Base-by-base conservation (phyloP, 1,140 invertebrate species). In the Trialeurodes vaporariorum region DNA sequence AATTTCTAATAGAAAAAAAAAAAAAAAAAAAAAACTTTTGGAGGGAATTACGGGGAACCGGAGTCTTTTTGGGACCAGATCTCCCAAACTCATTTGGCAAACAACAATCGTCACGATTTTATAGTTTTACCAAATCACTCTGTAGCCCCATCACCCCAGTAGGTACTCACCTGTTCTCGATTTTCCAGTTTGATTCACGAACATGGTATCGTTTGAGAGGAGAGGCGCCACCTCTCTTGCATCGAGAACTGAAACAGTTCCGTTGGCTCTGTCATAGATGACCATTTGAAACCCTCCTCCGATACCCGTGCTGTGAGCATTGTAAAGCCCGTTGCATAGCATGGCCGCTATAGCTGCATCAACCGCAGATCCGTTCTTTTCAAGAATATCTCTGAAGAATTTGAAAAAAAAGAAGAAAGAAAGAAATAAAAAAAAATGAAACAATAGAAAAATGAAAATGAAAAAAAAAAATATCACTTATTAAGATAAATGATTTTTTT, bases 241-340 rank as follows among this genome's bases (percentile, higher is more conserved):
- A 75, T 89, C 83, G 5, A 92, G 74, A 12, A 76, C 81, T 58
- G 75, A 76, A 27, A 76, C 80, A 67, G 69, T 75, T 2, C 80
- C 75, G 34, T 68, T 81, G 67, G 70, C 75, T 71, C 76, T 79
- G 65, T 86, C 82, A 76, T 92, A 94, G 67, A 92, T 83, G 0
- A 86, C 88, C 83, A 90, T 85, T 12, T 93, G 75, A 73, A 89
- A 88, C 40, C 92, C 92, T 63, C 93, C 93, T 24, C 93, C 93
- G 12, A 94, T 70, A 1, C 93, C 93, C 78, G 87, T 87, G 67
- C 85, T 89, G 72, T 94, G 88, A 2, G 87, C 79, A 73, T 92
- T 88, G 2, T 91, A 82, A 1, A 94, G 83, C 0, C 91, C 90
- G 74, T 92, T 85, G 75, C 93, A 95, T n/a, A 95, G 82, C 61